Base-by-base conservation (phyloP, 1,140 invertebrate genomes). In the Onthophagus taurus region DNA sequence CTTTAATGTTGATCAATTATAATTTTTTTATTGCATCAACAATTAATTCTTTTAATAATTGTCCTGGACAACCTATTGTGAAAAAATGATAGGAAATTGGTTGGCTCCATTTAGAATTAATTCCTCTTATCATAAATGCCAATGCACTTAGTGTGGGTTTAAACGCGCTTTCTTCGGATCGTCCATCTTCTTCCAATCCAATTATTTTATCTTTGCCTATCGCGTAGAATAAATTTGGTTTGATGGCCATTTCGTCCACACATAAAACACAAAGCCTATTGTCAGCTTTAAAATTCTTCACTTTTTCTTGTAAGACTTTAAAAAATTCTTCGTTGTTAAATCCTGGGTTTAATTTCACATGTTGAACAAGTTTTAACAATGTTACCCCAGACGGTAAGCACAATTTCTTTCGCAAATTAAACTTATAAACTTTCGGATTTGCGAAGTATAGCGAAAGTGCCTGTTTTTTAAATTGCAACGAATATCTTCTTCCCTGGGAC, bases 71-170 rank as follows among this genome's bases (percentile, higher is more conserved):
- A 11, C n/a, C 17, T 4, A 17, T 16, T 13, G 14, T 36, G 11
- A 36, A 4, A 36, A 36, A 36, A 36, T 13, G 18, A 36, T 17
- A 36, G 14, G 34, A 11, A 6, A 36, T 11, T 6, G 34, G 34
- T 17, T 36, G 34, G 4, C 17, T 36, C 34, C 34, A 36, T 5
- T 17, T 36, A 3, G 4, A 13, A 36, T 36, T 4, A 4, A 36
- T 16, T 4, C 34, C 34, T 36, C 13, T 3, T 7, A 16, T 11
- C 34, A 11, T 4, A 11, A 36, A 4, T 26, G 24, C n/a, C n/a
- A n/a, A 7, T 7, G 24, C 24, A 26, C 7, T 26, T 26, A 26
- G 24, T 26, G 24, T n/a, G 7, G 24, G 24, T n/a, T 26, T 26
- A 26, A 26, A 26, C n/a, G 7, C 7, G 7, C n/a, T 26, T 26